Conservation (phyloP, 2,888 invertebrate species). For the Drosophila multiciliata region DNA sequence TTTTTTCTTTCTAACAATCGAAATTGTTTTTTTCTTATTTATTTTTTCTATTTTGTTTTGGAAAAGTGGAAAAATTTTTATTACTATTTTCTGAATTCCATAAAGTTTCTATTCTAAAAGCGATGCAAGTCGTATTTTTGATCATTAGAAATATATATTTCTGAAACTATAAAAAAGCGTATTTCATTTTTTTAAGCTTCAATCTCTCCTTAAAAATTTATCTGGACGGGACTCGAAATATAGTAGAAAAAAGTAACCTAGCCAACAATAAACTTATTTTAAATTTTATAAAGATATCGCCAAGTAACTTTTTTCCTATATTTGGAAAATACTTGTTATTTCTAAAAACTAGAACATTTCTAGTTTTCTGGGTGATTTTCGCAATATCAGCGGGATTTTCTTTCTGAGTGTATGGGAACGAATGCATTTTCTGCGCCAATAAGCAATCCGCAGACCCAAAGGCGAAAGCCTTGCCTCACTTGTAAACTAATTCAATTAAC, state of each 20-base stretch:
- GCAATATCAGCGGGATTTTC: background rate
- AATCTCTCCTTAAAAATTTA: background rate
- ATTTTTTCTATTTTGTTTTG: background rate
- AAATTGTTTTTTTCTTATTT: background rate
- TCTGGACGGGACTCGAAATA: background rate
- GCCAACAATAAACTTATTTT: background rate
- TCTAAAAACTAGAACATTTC: background rate
- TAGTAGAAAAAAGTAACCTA: background rate
- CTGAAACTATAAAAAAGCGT: background rate
- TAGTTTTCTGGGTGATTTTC: background rate
- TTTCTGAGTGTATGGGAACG: conserved; percentile 21
- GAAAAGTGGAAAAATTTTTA: background rate
- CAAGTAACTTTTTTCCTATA: background rate
- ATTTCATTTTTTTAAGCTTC: background rate
- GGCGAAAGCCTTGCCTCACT: conserved; percentile 61
- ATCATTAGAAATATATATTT: background rate
- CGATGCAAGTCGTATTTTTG: background rate
- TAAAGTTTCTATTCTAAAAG: background rate
- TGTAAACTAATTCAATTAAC: conserved; percentile 79
- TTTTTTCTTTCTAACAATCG: background rate
- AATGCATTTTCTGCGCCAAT: conserved; percentile 65
- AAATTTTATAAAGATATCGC: background rate
- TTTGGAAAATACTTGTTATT: background rate
- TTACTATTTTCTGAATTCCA: background rate
- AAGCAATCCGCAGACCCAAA: conserved; percentile 50